Base-by-base conservation (phyloP, 2,113 vertebrate genomes). In the Eurystomus gularis region DNA sequence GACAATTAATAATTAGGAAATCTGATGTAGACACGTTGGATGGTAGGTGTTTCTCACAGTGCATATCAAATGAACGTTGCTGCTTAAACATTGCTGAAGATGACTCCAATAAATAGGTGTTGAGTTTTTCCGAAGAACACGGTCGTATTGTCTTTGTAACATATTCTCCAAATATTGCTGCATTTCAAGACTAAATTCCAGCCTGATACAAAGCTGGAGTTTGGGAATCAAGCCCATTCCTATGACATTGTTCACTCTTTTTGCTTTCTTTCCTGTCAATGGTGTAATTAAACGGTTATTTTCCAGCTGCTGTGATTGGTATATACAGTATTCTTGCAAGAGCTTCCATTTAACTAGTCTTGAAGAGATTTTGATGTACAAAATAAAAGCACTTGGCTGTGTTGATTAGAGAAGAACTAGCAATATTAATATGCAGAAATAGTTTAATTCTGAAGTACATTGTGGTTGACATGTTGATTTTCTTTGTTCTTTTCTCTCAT, bases 401-500 rank as follows among this genome's bases (percentile, higher is more conserved):
- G 16, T 37, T 76, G 76, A 28, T 86, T 70, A 42, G 60, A 55
- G 82, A 57, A 90, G 82, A 88, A 48, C 1, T 60, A 71, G 31
- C n/a, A 37, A 16, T 69, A 28, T 60, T 64, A 90, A 73, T 58
- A 65, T 54, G 61, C 80, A 70, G 77, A 90, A 81, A 46, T 57
- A 39, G 35, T 87, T 82, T 70, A 21, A 64, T 90, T 89, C 42
- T 70, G 2, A 76, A 86, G 20, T 17, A 60, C 57, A 31, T 10
- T 9, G 8, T 44, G 25, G 24, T 37, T 40, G 52, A 3, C 65
- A 49, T 37, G 66, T 78, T 35, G 4, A 26, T 92, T 78, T 80
- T 86, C 80, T 94, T 94, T 94, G 88, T 96, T 93, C 90, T 49
- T 70, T 57, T 77, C 49, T 78, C 49, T 80, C 39, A 26, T 62